A percentile compares a stretch with the other conserved stretches of the same genome.
Evolutionary conservation across 1,140 invertebrate genomes (phyloP).

Genomic region (Zaprionus tsacasi): DNA sequence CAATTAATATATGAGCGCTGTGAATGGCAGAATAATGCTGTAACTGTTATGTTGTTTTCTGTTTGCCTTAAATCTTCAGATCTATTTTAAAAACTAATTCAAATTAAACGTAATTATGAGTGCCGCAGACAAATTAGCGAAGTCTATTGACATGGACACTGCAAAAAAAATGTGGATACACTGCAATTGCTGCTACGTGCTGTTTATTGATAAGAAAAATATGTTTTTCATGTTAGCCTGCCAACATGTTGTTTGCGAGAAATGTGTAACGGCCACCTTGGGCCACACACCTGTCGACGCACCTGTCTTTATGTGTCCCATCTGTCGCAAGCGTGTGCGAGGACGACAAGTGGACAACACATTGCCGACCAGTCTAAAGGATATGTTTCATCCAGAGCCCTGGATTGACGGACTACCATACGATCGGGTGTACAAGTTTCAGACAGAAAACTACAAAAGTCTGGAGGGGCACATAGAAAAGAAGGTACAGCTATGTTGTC

Average conservation of each 20-base stretch:
- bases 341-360: slow-evolving; percentile 58
- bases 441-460: slow-evolving; percentile 41
- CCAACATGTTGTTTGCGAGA: slow-evolving; percentile 58
- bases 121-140: background rate
- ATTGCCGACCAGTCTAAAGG: slow-evolving; percentile 56
- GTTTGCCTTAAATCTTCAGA: background rate
- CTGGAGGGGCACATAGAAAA: slow-evolving; percentile 36
- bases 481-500: slow-evolving; percentile 20
- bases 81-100: background rate
- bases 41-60: background rate
- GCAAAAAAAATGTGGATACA: slow-evolving; percentile 67
- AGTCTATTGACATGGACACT: slow-evolving; percentile 1
- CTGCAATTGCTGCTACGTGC: slow-evolving; percentile 63
- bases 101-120: background rate
- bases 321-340: slow-evolving; percentile 49
- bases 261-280: slow-evolving; percentile 43
- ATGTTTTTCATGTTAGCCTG: slow-evolving; percentile 64
- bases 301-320: slow-evolving; percentile 47
- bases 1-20: background rate
- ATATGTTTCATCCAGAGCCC: slow-evolving; percentile 65
- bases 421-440: slow-evolving; percentile 42
- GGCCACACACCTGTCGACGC: slow-evolving; percentile 53
- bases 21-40: background rate
- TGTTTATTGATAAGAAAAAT: slow-evolving; percentile 20
- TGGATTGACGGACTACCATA: slow-evolving; percentile 36